Evolutionary conservation across 2,888 invertebrate genomes (phyloP).

Genomic region (Sipha maydis): DNA sequence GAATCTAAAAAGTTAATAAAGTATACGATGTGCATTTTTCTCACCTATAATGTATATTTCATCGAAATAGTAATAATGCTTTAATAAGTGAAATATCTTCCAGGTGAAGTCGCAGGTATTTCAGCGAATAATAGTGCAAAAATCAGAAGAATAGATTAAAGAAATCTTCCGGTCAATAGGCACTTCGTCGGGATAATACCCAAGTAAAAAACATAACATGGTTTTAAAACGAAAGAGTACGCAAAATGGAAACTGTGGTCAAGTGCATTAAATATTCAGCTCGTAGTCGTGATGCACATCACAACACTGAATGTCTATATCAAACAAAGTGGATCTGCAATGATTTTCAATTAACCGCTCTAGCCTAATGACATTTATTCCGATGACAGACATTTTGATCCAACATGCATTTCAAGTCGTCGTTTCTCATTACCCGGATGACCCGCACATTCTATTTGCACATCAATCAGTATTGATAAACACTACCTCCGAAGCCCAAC

Average conservation of each 20-base stretch:
- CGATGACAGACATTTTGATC: conserved; percentile 10
- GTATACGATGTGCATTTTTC: too few species aligned
- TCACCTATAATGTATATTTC: too few species aligned
- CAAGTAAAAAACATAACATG: not conserved
- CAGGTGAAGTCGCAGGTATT: too few species aligned
- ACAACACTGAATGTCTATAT: not conserved
- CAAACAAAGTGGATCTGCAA: conserved; percentile 1
- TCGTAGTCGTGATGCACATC: not conserved
- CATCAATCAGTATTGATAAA: conserved; percentile 35
- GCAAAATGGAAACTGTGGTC: not conserved
- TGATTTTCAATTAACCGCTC: conserved; percentile 2
- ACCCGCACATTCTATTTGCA: not conserved
- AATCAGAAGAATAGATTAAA: too few species aligned
- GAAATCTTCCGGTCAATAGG: too few species aligned
- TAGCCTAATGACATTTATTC: conserved; percentile 9
- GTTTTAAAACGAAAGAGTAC: not conserved
- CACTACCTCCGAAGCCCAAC: not conserved
- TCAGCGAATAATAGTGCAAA: too few species aligned
- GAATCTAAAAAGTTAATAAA: too few species aligned
- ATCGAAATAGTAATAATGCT: too few species aligned
- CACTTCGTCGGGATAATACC: too few species aligned
- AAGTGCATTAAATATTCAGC: not conserved
- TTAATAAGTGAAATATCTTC: too few species aligned
- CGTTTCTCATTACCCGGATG: conserved; percentile 18
- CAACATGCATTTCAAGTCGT: conserved; percentile 5